A percentile compares a stretch with the other conserved stretches of the same genome.
phyloP scores from a whole-genome alignment of 2,797 vertebrate species.

The Chelonia mydas region DNA sequence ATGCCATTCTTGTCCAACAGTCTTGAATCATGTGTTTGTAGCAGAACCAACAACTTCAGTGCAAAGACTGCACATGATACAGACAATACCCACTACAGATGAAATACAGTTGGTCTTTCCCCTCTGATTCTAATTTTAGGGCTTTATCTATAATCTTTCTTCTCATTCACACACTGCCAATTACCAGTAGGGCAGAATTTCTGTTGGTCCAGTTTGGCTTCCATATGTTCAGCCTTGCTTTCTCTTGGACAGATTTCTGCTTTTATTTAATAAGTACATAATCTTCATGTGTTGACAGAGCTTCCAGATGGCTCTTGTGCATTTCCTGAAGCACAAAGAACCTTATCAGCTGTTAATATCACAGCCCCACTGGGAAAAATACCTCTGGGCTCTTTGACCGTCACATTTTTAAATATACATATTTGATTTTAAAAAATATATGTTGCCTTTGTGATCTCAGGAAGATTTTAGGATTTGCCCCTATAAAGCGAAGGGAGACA shows the following conservation, averaged over 20 bases:
- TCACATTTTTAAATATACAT: neutral
- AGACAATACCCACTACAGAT: neutral
- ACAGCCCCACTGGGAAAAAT: neutral
- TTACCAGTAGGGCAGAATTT: neutral
- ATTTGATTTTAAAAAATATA: neutral
- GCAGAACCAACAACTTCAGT: neutral
- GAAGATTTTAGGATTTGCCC: neutral
- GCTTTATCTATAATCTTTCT: neutral
- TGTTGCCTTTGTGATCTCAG: constrained; percentile 3
- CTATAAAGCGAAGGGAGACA: neutral
- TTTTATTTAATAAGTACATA: constrained; percentile 29
- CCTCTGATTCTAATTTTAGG: neutral
- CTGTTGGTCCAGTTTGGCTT: neutral
- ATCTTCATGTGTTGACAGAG: constrained; percentile 15
- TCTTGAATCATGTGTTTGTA: neutral
- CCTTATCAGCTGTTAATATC: neutral
- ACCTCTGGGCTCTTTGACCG: neutral
- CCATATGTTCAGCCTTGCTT: neutral
- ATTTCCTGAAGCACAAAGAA: constrained; percentile 33
- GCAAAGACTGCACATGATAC: neutral
- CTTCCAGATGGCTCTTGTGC: constrained; percentile 32
- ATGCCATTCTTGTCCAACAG: neutral
- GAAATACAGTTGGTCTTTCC: neutral
- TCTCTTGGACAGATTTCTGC: constrained; percentile 25
- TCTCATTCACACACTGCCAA: neutral